Evolutionary conservation across 2,797 vertebrate species (phyloP).

Genomic region (Peromyscus aztecus): DNA sequence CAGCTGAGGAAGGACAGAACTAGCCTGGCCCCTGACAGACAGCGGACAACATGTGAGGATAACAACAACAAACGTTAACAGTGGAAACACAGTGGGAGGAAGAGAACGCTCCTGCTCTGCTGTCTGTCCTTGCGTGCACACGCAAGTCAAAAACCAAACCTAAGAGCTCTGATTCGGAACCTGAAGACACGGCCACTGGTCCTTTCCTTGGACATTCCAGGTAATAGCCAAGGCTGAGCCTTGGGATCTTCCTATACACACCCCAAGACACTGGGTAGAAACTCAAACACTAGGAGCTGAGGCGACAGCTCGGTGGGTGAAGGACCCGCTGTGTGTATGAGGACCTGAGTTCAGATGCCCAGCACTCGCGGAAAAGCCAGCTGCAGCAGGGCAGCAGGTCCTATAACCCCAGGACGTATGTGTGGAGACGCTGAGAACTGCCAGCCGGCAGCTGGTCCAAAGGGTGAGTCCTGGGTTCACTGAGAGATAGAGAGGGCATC

Average conservation of each 20-base stretch:
- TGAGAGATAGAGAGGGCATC: not conserved
- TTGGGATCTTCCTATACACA: not conserved
- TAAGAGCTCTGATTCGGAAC: not conserved
- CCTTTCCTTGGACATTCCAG: slow-evolving; percentile 13
- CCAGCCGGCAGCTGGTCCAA: not conserved
- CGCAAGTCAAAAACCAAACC: not conserved
- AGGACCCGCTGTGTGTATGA: not conserved
- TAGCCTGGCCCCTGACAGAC: not conserved
- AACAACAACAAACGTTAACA: not conserved
- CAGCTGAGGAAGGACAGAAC: not conserved
- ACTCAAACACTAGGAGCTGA: not conserved
- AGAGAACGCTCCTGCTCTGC: not conserved
- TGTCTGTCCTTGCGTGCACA: not conserved
- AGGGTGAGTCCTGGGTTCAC: not conserved
- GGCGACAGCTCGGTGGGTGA: not conserved
- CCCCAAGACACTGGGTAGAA: not conserved
- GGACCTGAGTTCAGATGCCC: not conserved
- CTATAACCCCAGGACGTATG: not conserved
- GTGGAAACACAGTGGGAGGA: not conserved
- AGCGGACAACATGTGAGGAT: not conserved
- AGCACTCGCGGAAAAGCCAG: not conserved
- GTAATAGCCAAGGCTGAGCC: not conserved
- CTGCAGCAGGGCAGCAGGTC: not conserved
- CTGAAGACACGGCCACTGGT: not conserved
- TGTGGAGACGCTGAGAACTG: not conserved